Base-by-base conservation (phyloP, 2,113 vertebrate genomes). In the Ictidomys tridecemlineatus region DNA sequence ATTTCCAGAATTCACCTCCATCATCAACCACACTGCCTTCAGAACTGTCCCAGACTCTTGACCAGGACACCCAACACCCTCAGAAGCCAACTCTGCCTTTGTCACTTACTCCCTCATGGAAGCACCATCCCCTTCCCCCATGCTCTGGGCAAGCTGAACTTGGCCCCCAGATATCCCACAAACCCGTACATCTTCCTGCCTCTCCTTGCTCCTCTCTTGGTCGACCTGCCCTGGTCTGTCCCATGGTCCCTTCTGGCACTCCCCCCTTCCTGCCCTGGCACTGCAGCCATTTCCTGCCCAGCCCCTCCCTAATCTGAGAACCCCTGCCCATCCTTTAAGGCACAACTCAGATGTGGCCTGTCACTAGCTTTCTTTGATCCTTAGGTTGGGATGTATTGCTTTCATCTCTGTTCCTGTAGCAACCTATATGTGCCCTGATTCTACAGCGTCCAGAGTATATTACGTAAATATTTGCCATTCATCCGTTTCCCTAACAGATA, bases 131-230 rank as follows among this genome's bases (percentile, higher is more conserved):
- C 22, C 8, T 7, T 7, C 2, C 65, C 2, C 82, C 45, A 2
- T 0, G 7, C 58, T 92, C 42, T 1, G 17, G 34, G 26, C 16
- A 30, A 7, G 10, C 4, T 78, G 37, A 16, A 34, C 76, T 87
- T 22, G 4, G 32, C 28, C 20, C 9, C 32, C 3, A 1, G 22
- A 32, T 0, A 2, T 0, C 16, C 14, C 32, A 42, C 2, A 45
- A 7, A 5, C 10, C 13, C 32, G 10, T 1, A 8, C 0, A 11
- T 42, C 42, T 53, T 11, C 1, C 18, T 20, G 22, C 30, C 70
- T 34, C 3, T 74, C 48, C 69, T 56, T 8, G 3, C 20, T 2
- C 51, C 42, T 20, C 51, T n/a, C 83, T 20, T 48, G 11, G 4
- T 12, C 39, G 30, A 34, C 1, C 48, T 42, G 34, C 34, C 20